Evolutionary conservation across 64 coral and sea anemone species (phyloP).

Genomic region (Porites australiensis): DNA sequence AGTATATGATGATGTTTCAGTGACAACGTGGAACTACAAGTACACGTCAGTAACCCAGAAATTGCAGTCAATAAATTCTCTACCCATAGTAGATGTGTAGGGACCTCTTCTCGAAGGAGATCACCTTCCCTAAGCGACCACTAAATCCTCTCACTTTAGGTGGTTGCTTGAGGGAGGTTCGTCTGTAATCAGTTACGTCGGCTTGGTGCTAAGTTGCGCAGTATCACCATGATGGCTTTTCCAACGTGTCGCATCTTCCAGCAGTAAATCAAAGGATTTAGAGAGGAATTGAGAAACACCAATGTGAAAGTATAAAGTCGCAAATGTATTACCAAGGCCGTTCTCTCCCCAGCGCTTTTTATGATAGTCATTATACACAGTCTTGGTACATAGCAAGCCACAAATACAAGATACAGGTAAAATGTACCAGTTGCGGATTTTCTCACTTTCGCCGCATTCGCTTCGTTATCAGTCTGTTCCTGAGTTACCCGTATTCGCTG

Average conservation of each 20-base stretch:
- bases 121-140: no score
- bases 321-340: not conserved
- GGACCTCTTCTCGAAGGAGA: no score
- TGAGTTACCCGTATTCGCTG: not conserved
- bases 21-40: no score
- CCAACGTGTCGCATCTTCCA: conserved; percentile 8
- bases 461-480: not conserved
- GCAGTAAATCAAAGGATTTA: not conserved
- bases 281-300: not conserved
- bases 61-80: no score
- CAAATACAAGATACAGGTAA: not conserved
- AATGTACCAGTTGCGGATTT: not conserved
- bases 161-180: no score
- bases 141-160: no score
- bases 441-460: not conserved
- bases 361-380: no score
- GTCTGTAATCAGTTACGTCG: no score
- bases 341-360: not conserved
- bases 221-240: not conserved
- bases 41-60: no score
- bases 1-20: no score
- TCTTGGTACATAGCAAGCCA: not conserved
- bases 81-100: no score
- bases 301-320: not conserved
- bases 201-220: not conserved